Conservation (phyloP, 1,140 invertebrate species). For the Pseudobourletiella spinata region DNA sequence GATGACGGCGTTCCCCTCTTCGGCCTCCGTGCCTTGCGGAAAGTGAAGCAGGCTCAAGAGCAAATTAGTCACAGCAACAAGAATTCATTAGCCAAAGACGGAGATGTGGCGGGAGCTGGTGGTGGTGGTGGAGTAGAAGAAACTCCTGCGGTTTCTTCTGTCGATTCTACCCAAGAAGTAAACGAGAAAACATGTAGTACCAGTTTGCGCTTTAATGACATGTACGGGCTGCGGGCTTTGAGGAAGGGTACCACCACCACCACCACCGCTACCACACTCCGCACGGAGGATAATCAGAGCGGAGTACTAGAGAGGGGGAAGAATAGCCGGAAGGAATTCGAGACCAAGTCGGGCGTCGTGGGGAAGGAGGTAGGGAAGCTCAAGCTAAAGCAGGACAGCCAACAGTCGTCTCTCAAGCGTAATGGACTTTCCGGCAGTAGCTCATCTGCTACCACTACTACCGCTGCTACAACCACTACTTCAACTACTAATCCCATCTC, state of each 20-base stretch:
- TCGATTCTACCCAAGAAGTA: neutral
- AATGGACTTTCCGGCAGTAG: too few relatives aligned
- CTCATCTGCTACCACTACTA: too few relatives aligned
- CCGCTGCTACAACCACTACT: too few relatives aligned
- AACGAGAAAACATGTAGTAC: neutral
- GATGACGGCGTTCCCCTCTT: slow-evolving; percentile 65
- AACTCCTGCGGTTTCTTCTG: neutral
- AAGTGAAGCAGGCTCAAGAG: slow-evolving; percentile 33
- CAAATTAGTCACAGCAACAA: slow-evolving; percentile 1
- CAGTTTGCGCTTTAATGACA: slow-evolving; percentile 21
- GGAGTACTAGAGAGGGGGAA: too few relatives aligned
- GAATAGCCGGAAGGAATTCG: too few relatives aligned
- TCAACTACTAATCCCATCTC: too few relatives aligned
- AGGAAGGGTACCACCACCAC: slow-evolving; percentile 8
- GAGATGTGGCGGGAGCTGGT: too few relatives aligned
- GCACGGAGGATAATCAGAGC: too few relatives aligned
- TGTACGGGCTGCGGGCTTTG: slow-evolving; percentile 29
- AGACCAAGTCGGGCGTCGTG: neutral
- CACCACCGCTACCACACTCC: neutral
- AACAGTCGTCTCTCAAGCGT: too few relatives aligned
- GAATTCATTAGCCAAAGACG: neutral
- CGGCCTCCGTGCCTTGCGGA: slow-evolving; percentile 60
- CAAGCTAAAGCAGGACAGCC: too few relatives aligned
- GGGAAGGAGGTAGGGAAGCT: neutral
- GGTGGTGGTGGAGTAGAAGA: too few relatives aligned